Evolutionary conservation across 2,888 invertebrate species (phyloP).

Genomic region (Hetaerina titia): DNA sequence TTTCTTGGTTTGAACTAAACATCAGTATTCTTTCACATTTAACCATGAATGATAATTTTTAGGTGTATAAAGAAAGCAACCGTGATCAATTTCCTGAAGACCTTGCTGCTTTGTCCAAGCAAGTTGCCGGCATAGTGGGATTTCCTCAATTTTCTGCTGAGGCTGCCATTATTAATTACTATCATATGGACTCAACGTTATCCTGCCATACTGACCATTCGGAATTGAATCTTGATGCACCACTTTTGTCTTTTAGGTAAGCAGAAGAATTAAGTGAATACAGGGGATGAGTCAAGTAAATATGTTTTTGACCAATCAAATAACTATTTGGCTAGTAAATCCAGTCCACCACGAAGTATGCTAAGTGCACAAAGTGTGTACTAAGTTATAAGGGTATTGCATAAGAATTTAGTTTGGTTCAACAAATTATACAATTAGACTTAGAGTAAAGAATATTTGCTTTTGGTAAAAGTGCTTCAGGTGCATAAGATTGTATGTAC

Average conservation of each 20-base stretch:
- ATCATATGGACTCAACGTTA: conserved; percentile 94
- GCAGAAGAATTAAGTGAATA: not conserved
- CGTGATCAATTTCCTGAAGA: conserved; percentile 87
- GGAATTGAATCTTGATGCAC: conserved; percentile 90
- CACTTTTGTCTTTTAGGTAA: conserved; percentile 93
- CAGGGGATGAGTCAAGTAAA: not conserved
- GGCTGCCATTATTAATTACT: conserved; percentile 98
- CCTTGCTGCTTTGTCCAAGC: conserved; percentile 82
- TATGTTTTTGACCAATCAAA: too few species aligned
- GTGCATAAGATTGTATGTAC: too few species aligned
- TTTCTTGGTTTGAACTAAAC: not conserved
- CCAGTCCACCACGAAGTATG: too few species aligned
- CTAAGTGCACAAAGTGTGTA: too few species aligned
- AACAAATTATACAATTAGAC: too few species aligned
- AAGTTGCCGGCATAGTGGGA: conserved; percentile 82
- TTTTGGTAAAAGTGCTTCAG: too few species aligned
- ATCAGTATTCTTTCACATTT: not conserved
- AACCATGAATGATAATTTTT: conserved; percentile 70
- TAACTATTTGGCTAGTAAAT: too few species aligned
- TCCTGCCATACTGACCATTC: conserved; percentile 98
- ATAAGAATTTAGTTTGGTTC: too few species aligned
- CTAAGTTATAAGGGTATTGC: too few species aligned
- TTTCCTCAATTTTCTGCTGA: conserved; percentile 85
- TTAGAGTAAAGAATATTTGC: too few species aligned
- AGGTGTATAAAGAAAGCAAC: conserved; percentile 86